A percentile compares a stretch with the other conserved stretches of the same genome.
Conservation (phyloP, 2,888 invertebrate species). For the Brachylomia viminalis region DNA sequence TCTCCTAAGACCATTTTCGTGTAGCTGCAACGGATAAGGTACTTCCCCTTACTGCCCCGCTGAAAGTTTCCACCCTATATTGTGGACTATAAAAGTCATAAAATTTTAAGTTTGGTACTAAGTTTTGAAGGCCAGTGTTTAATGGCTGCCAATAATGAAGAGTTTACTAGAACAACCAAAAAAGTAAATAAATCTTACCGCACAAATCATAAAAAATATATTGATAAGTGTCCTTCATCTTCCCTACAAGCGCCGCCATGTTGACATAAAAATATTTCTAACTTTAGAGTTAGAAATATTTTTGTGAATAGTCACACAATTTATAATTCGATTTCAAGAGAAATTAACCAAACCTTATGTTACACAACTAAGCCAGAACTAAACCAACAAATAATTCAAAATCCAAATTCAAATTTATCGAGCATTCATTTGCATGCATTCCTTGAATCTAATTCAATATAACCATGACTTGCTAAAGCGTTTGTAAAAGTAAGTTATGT, state of each 20-base stretch:
- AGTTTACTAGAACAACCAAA: neutral
- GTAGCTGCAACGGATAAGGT: too few species aligned
- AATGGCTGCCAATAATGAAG: too few species aligned
- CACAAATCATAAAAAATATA: conserved; percentile 64
- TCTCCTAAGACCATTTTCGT: too few species aligned
- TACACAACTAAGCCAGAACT: conserved; percentile 33
- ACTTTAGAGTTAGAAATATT: neutral
- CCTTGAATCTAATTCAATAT: conserved; percentile 7
- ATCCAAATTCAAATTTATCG: too few species aligned
- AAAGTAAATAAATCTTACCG: conserved; percentile 57
- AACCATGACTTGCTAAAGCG: conserved; percentile 44
- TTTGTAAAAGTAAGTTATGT: neutral
- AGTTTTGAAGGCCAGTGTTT: too few species aligned
- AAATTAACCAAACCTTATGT: neutral
- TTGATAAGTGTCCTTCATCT: conserved; percentile 49
- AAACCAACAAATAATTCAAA: neutral
- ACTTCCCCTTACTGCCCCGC: too few species aligned
- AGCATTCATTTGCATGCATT: conserved; percentile 25
- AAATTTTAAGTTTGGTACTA: too few species aligned
- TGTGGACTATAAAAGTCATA: too few species aligned
- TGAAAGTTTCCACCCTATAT: too few species aligned
- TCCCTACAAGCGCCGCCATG: conserved; percentile 46
- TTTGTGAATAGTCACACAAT: neutral
- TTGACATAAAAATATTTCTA: neutral
- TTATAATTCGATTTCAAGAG: neutral